phyloP scores from a whole-genome alignment of 2,113 vertebrate species.

The Hypanus sabinus region DNA sequence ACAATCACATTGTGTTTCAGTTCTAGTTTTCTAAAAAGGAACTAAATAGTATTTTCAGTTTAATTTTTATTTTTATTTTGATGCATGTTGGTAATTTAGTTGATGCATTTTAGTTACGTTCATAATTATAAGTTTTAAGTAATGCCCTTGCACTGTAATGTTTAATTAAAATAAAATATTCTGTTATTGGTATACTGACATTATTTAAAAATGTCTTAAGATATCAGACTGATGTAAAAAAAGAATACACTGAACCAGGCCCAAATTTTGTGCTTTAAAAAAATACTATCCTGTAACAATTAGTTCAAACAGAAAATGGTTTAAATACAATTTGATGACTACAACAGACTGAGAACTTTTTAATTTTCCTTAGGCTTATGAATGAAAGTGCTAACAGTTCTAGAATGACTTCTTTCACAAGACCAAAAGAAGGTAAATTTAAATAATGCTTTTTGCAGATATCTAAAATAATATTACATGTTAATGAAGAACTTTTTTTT shows the following conservation, averaged over 20 bases:
- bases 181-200: not conserved
- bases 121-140: too few relatives aligned
- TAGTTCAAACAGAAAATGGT: not conserved
- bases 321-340: not conserved
- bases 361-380: not conserved
- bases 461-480: not conserved
- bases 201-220: not conserved
- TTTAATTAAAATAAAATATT: not conserved
- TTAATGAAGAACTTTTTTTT: not conserved
- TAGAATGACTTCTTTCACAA: not conserved
- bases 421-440: slow-evolving; percentile 17
- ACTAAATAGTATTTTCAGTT: not conserved
- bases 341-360: not conserved
- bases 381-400: slow-evolving; percentile 3
- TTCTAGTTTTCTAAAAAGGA: not conserved
- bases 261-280: not conserved
- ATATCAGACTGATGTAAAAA: not conserved
- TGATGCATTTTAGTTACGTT: not conserved
- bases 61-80: not conserved
- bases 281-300: not conserved
- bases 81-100: not conserved
- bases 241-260: not conserved
- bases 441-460: not conserved
- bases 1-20: not conserved
- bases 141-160: too few relatives aligned